phyloP scores from a whole-genome alignment of 2,113 vertebrate species.

The Dipodomys ordii region DNA sequence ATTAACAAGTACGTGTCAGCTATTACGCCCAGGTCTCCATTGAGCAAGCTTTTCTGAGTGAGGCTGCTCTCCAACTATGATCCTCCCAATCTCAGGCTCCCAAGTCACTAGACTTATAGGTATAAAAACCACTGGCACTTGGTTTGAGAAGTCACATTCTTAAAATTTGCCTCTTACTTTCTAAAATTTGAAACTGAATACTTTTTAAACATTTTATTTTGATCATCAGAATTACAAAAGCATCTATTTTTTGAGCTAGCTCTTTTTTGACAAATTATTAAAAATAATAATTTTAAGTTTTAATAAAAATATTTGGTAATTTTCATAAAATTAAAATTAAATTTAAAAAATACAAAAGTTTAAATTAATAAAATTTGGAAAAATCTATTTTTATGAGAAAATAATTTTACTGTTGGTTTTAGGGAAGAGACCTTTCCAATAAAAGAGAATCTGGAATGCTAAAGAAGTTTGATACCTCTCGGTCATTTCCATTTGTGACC shows the following conservation, averaged over 20 bases:
- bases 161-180: background rate
- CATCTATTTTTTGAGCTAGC: background rate
- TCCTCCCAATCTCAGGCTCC: too few relatives aligned
- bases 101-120: too few relatives aligned
- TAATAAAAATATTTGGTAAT: too few relatives aligned
- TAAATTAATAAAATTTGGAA: too few relatives aligned
- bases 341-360: too few relatives aligned
- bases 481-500: conserved; percentile 88
- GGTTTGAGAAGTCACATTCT: background rate
- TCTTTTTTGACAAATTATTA: conserved; percentile 12
- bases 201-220: conserved; percentile 31
- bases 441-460: background rate
- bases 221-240: background rate
- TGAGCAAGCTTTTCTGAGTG: too few relatives aligned
- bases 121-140: too few relatives aligned
- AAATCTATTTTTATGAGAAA: background rate
- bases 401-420: conserved; percentile 44
- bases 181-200: conserved; percentile 23
- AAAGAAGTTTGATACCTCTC: conserved; percentile 86
- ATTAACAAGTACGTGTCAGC: too few relatives aligned
- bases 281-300: too few relatives aligned
- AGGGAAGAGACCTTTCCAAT: conserved; percentile 75
- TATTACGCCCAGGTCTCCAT: too few relatives aligned
- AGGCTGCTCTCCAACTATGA: too few relatives aligned
- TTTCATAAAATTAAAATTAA: too few relatives aligned